Evolutionary conservation across 1,140 invertebrate species (phyloP), one percentile per base, ranked within the genome.

Genomic region (Drosophila repleta): DNA sequence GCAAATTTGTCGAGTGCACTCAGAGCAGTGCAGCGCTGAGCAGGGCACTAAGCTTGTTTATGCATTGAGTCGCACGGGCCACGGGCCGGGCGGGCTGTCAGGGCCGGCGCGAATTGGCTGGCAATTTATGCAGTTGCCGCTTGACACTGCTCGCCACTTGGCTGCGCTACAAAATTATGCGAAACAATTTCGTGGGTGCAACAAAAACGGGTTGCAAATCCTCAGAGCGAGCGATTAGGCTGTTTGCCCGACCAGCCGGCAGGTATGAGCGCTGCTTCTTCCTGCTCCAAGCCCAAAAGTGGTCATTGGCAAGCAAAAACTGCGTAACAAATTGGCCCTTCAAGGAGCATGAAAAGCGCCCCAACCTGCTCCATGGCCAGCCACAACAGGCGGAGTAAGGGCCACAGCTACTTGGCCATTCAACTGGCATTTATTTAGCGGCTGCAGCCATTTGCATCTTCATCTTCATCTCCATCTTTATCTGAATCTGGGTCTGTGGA

Each of bases 1-100:
- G 79, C 79, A 87, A 88, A 87, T 87, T 87, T 88, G 75, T 76
- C 56, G 63, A 87, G 82, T 79, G 82, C 82, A 83, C 82, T 87
- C 37, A 58, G 39, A 37, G 15, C 37, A 43, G 72, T 20, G 71
- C 46, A 68, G 71, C 45, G 60, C 43, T 51, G 67, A 67, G 74
- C 75, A 70, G 79, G 67, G 51, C 67, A 62, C 79, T 39, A 63
- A 79, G 84, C 79, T 66, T 80, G 81, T 85, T 87, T 87, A 75
- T 74, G 63, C 74, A 79, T 53, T 52, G 57, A 48, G 39, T 10
- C 39, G 32, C 6, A 21, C 7, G 20, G 18, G 26, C 3, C 21
- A 24, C 21, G n/a, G n/a, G 26, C 32, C 32, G 11, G 32, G 18
- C 3, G 18, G n/a, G 52, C 15, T 4, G 20, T 11, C 20, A 37